Percentiles rank a stretch among this genome's conserved stretches.
Conservation (phyloP, 2,888 invertebrate species). For the Timema podura region DNA sequence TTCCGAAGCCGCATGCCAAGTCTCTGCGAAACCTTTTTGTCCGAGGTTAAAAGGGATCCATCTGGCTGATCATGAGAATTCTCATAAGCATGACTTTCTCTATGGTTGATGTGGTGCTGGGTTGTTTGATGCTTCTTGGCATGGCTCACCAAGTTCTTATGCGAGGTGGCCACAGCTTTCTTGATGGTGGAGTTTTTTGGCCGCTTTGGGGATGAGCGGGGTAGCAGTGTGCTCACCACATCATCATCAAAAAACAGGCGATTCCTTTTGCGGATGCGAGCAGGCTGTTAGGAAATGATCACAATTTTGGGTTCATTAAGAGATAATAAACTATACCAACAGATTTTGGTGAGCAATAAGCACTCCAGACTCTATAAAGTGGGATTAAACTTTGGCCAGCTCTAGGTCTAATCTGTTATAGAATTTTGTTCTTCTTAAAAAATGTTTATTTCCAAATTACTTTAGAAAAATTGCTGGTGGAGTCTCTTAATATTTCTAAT, state of each 20-base stretch:
- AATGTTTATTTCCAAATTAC: no score
- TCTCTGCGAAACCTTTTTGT: conserved; percentile 81
- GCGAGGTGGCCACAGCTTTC: conserved; percentile 46
- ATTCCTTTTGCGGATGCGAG: conserved; percentile 84
- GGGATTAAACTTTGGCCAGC: no score
- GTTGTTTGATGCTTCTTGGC: conserved; percentile 47
- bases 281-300: conserved; percentile 51
- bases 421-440: no score
- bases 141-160: conserved; percentile 37
- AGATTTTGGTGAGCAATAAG: no score
- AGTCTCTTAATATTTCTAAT: no score
- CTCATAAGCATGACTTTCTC: no score
- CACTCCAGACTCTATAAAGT: no score
- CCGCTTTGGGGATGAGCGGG: conserved; percentile 65
- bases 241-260: conserved; percentile 86
- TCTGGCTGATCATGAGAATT: conserved; percentile 12
- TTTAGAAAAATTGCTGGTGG: no score
- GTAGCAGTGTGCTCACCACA: conserved; percentile 73
- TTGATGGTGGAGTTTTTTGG: conserved; percentile 55
- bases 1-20: conserved; percentile 87
- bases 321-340: conserved; percentile 13
- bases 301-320: neutral
- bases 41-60: conserved; percentile 47
- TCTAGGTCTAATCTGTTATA: no score
- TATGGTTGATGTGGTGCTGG: conserved; percentile 20